Conservation (phyloP, 2,797 vertebrate species). For the Denticeps clupeoides region DNA sequence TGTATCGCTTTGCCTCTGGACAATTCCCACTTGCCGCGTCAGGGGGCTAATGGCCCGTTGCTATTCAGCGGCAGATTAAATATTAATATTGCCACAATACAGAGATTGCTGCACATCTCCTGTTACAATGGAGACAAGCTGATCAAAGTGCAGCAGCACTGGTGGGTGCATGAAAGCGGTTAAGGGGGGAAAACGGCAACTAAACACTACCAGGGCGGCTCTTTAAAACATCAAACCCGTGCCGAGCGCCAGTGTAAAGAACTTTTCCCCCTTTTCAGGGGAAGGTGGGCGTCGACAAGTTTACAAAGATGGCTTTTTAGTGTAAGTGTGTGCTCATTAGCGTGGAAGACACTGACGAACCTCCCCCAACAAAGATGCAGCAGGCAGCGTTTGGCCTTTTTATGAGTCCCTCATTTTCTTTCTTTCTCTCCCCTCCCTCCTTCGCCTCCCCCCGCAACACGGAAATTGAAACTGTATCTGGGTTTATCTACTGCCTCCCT, state of each 20-base stretch:
- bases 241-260: conserved; percentile 36
- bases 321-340: conserved; percentile 58
- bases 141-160: conserved; percentile 62
- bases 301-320: conserved; percentile 56
- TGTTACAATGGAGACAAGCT: conserved; percentile 62
- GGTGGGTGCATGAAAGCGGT: conserved; percentile 59
- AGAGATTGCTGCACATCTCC: conserved; percentile 67
- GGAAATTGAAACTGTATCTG: conserved; percentile 81
- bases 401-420: conserved; percentile 63
- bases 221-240: conserved; percentile 52
- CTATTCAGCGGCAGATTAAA: conserved; percentile 73
- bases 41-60: conserved; percentile 68
- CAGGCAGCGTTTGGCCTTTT: conserved; percentile 65
- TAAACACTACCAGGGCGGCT: conserved; percentile 52
- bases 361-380: conserved; percentile 37
- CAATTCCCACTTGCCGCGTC: conserved; percentile 68
- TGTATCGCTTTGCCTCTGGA: conserved; percentile 70
- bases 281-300: conserved; percentile 35
- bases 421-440: conserved; percentile 42
- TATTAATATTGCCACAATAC: conserved; percentile 71
- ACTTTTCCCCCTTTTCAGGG: conserved; percentile 37
- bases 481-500: conserved; percentile 74
- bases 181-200: conserved; percentile 58
- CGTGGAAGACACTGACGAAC: conserved; percentile 43
- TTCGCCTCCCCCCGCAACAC: conserved; percentile 58